These are phyloP conservation scores for Rhyacichthys aspro DNA, from an alignment of 2,797 vertebrate genomes.

Conservation along the genomic window DNA sequence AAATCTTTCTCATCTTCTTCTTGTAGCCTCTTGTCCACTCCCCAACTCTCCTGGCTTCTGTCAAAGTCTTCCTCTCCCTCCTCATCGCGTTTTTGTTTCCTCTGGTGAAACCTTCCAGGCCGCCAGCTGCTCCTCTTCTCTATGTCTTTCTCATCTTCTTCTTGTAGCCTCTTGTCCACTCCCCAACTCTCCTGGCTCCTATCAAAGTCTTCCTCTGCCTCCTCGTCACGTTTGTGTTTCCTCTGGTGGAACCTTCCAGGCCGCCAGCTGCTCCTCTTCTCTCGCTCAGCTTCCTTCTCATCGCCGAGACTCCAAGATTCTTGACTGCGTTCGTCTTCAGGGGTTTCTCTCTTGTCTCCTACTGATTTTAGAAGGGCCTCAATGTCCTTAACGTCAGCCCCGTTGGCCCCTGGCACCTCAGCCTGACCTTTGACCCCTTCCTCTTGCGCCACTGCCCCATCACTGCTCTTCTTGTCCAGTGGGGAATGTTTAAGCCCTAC, in stretches of 20 bases:
- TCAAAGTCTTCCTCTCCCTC: conserved; percentile 66
- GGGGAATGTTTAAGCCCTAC: conserved; percentile 79
- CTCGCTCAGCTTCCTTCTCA: conserved; percentile 59
- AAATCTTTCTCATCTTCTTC: conserved; percentile 60
- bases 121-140: conserved; percentile 67
- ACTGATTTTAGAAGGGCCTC: conserved; percentile 65
- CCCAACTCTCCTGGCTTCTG: conserved; percentile 74
- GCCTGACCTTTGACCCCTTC: conserved; percentile 52
- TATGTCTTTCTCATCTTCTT: conserved; percentile 60
- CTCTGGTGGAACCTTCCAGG: conserved; percentile 61
- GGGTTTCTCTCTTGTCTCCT: conserved; percentile 66
- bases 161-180: conserved; percentile 42
- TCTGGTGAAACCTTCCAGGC: conserved; percentile 67
- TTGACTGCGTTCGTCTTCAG: conserved; percentile 73
- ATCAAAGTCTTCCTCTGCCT: conserved; percentile 56
- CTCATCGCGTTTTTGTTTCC: conserved; percentile 69
- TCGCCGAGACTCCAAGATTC: conserved; percentile 74
- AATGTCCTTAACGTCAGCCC: conserved; percentile 68
- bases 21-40: conserved; percentile 46
- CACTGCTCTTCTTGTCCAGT: conserved; percentile 74
- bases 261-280: conserved; percentile 62
- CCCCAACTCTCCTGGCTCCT: conserved; percentile 72
- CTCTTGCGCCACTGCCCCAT: conserved; percentile 59
- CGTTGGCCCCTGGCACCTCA: conserved; percentile 38
- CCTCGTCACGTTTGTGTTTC: conserved; percentile 62